Evolutionary conservation across 2,888 invertebrate genomes (phyloP), one percentile per base, ranked within the genome.

Genomic region (Brenthis ino): DNA sequence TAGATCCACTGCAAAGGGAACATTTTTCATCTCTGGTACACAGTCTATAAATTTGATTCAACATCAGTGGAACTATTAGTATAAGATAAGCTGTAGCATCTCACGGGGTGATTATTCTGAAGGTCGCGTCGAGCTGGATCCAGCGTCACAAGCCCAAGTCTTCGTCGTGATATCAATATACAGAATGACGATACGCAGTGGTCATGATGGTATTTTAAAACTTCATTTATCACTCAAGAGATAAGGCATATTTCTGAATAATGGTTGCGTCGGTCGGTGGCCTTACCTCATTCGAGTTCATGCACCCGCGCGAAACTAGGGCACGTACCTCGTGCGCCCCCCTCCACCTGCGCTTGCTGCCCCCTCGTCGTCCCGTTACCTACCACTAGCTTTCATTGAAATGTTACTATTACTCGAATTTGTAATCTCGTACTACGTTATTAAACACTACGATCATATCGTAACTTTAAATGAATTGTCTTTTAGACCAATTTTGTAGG

Each of bases 251-350:
- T 74, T 86, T 86, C 82, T 74, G 84, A 79, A 77, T 83, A 85
- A 76, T 75, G 72, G 76, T 71, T 73, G 77, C 77, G 71, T 79
- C 91, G 92, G 92, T 91, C 92, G 91, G 92, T 91, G 93, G 93
- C 93, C 93, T 93, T 91, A 93, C 93, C 93, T 93, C 93, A 88
- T 90, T 93, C 83, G 90, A 91, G 93, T 92, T 91, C 93, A 90
- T 93, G 85, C 89, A 93, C 93, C 93, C 92, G 90, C 85, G 89
- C 85, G 86, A 87, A 93, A 93, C 92, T 93, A 80, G 93, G 93
- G 84, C 93, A 91, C 88, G 90, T 87, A 89, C 89, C 88, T 88
- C 88, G 86, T 83, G 85, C 82, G 72, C 77, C 83, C 76, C 60
- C 81, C 79, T 77, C 76, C 77, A 75, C 74, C 76, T 74, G 76